phyloP scores from a whole-genome alignment of 2,113 vertebrate genomes.

The Euleptes europaea region DNA sequence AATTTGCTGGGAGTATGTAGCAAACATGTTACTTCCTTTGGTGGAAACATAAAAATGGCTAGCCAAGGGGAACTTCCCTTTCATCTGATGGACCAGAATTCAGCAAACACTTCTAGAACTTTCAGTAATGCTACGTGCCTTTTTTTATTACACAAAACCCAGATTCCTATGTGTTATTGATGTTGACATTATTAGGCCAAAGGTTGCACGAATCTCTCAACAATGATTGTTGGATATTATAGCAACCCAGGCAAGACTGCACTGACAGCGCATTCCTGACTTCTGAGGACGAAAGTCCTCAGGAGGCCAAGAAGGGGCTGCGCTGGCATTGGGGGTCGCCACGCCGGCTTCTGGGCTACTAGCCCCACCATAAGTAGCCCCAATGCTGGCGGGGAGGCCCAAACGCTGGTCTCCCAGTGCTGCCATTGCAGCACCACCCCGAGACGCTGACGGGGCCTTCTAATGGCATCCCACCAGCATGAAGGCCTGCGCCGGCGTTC shows the following conservation, averaged over 20 bases:
- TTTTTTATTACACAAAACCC: constrained; percentile 40
- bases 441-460: no score
- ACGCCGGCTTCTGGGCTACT: no score
- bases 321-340: no score
- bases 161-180: constrained; percentile 32
- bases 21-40: constrained; percentile 44
- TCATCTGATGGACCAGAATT: constrained; percentile 51
- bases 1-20: constrained; percentile 41
- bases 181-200: constrained; percentile 28
- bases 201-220: background rate
- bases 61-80: constrained; percentile 66
- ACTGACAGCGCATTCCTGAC: no score
- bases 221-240: constrained; percentile 24
- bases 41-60: constrained; percentile 58
- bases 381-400: no score
- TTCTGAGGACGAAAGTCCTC: no score
- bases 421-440: no score
- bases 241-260: background rate
- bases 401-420: no score
- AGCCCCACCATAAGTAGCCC: no score
- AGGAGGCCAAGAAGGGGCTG: no score
- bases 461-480: no score
- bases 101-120: constrained; percentile 51
- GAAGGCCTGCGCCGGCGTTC: no score
- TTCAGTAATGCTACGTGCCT: constrained; percentile 46